Evolutionary conservation across 2,113 vertebrate species (phyloP).

Genomic region (Marcusenius ussheri): DNA sequence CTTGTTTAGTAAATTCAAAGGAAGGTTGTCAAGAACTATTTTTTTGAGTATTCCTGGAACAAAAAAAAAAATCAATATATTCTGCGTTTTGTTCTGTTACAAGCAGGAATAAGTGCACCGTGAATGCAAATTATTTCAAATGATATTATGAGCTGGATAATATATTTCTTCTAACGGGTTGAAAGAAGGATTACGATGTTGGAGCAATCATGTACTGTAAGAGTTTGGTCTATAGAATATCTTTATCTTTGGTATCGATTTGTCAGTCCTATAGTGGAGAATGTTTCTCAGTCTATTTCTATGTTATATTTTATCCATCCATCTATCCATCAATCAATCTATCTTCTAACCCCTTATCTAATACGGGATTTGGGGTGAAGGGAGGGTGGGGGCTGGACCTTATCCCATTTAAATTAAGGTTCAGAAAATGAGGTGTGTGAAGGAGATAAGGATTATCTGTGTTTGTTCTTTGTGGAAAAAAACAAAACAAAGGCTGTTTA

Average conservation of each 20-base stretch:
- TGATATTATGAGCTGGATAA: neutral
- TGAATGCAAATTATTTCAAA: neutral
- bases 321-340: neutral
- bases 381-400: neutral
- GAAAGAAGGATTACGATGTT: neutral
- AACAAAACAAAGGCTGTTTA: slow-evolving; percentile 23
- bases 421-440: neutral
- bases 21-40: slow-evolving; percentile 37
- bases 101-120: neutral
- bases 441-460: neutral
- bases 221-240: neutral
- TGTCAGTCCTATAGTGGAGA: neutral
- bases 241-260: neutral
- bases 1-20: slow-evolving; percentile 35
- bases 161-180: neutral
- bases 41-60: neutral
- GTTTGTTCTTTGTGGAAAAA: neutral
- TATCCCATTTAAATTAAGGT: neutral
- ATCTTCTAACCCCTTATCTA: neutral
- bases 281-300: neutral
- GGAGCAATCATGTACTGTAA: neutral
- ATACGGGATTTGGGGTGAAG: neutral
- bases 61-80: neutral
- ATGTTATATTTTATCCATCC: neutral
- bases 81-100: neutral